Conservation (phyloP, 2,113 vertebrate species). For the Strigops habroptila region DNA sequence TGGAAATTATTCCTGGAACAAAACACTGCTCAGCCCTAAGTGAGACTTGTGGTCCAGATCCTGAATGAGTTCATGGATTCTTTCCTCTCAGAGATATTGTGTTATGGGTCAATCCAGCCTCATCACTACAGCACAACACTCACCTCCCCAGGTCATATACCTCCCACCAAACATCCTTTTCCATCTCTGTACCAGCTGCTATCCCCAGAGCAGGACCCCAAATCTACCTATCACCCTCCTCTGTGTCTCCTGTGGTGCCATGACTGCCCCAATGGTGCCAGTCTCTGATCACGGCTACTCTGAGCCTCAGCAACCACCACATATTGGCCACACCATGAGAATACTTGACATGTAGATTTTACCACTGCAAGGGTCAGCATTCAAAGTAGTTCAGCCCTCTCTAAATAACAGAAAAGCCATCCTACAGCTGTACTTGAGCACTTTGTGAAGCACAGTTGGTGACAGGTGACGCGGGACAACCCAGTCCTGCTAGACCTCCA, state of each 20-base stretch:
- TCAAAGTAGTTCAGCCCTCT: neutral
- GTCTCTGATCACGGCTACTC: neutral
- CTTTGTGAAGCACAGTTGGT: neutral
- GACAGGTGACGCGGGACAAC: neutral
- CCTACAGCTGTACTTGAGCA: neutral
- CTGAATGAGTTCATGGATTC: neutral
- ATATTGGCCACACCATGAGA: neutral
- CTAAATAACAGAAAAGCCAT: neutral
- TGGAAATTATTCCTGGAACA: neutral
- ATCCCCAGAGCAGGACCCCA: neutral
- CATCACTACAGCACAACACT: neutral
- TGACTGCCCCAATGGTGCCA: rapidly evolving
- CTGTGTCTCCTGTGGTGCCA: neutral
- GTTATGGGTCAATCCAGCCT: neutral
- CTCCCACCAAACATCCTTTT: neutral
- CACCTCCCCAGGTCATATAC: rapidly evolving
- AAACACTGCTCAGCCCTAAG: neutral
- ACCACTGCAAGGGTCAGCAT: rapidly evolving
- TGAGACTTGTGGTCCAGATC: neutral
- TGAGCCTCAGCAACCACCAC: neutral
- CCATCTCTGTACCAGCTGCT: neutral
- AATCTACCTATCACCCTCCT: neutral
- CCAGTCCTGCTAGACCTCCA: neutral
- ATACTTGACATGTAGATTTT: neutral
- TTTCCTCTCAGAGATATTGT: neutral